Conservation (phyloP, 2,797 vertebrate species). For the Natrix natrix region DNA sequence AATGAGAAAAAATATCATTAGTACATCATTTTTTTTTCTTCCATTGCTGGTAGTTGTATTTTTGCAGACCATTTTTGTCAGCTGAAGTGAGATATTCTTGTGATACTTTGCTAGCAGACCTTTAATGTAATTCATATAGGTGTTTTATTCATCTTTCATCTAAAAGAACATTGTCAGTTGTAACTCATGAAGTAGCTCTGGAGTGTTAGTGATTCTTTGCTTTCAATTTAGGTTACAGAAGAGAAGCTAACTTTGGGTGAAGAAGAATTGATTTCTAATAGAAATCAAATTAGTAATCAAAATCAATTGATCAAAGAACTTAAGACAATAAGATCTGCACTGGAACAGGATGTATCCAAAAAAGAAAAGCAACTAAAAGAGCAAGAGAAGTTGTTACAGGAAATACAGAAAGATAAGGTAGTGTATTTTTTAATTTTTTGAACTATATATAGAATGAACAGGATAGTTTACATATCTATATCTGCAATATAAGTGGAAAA, state of each 20-base stretch:
- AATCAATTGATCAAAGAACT: conserved; percentile 85
- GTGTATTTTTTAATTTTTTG: conserved; percentile 25
- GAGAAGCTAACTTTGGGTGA: conserved; percentile 86
- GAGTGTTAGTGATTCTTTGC: conserved; percentile 32
- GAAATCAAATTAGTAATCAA: conserved; percentile 80
- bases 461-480: neutral
- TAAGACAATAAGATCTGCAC: conserved; percentile 64
- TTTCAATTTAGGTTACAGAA: conserved; percentile 76
- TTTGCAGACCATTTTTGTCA: neutral
- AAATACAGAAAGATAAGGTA: conserved; percentile 86
- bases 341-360: conserved; percentile 81
- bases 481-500: neutral
- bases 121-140: conserved; percentile 7
- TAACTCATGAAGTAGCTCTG: neutral
- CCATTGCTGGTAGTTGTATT: neutral
- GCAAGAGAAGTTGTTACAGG: conserved; percentile 77
- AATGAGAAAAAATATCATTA: neutral
- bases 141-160: neutral
- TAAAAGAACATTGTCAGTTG: conserved; percentile 9
- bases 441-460: neutral
- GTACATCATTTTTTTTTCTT: neutral
- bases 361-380: conserved; percentile 79
- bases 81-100: neutral
- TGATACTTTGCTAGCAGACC: neutral
- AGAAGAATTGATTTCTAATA: conserved; percentile 88